Conservation (phyloP, 2,888 invertebrate genomes). For the Leucophenga maculata region DNA sequence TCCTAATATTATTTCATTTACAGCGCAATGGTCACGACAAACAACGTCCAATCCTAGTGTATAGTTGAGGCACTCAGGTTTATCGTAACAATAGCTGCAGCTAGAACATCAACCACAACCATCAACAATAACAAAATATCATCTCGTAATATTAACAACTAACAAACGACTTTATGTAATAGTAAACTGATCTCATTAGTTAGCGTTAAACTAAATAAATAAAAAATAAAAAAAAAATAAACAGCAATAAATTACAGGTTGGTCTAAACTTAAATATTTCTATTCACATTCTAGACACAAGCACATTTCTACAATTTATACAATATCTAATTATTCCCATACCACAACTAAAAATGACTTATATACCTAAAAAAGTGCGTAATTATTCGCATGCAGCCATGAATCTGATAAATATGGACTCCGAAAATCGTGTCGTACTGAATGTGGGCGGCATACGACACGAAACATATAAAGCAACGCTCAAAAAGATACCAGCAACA, state of each 20-base stretch:
- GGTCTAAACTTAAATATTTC: neutral
- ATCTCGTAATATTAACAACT: neutral
- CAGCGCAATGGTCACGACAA: constrained; percentile 18
- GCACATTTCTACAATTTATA: constrained; percentile 18
- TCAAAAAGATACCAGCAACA: constrained; percentile 98
- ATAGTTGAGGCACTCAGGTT: constrained; percentile 15
- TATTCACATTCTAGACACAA: neutral
- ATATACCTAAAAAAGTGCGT: constrained; percentile 65
- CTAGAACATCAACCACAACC: neutral
- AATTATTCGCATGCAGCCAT: constrained; percentile 75
- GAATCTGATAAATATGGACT: constrained; percentile 95
- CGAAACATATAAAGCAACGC: constrained; percentile 95
- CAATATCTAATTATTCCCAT: neutral
- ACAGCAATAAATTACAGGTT: constrained; percentile 21
- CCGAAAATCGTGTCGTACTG: constrained; percentile 98
- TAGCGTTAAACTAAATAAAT: constrained; percentile 19
- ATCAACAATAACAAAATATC: neutral
- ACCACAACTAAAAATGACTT: constrained; percentile 55
- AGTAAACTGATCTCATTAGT: constrained; percentile 8
- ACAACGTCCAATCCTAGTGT: constrained; percentile 25
- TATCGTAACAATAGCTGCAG: neutral
- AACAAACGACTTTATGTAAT: neutral
- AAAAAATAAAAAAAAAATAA: no score
- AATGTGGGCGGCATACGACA: constrained; percentile 99
- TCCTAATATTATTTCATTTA: constrained; percentile 6